These are phyloP conservation scores for Papilio xuthus DNA, from an alignment of 1,140 invertebrate genomes.

Conservation along the genomic window DNA sequence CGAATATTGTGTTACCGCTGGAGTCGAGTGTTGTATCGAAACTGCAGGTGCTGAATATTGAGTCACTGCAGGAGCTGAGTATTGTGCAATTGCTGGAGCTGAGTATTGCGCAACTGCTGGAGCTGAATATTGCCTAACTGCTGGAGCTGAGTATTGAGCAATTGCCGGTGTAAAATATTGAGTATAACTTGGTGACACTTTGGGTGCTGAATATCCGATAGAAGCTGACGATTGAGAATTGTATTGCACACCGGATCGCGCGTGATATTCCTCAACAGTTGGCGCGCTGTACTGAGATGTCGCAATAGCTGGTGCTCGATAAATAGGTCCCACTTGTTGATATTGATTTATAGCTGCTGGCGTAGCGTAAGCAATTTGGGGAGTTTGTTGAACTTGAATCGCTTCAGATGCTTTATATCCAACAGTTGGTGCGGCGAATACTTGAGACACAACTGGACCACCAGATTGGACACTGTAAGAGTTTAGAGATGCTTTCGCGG, in stretches of 20 bases:
- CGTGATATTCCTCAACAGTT: conserved; percentile 43
- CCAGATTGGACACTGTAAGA: conserved; percentile 58
- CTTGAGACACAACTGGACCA: conserved; percentile 73
- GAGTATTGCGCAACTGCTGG: conserved; percentile 43
- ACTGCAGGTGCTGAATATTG: conserved; percentile 48
- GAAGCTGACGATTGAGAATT: not conserved
- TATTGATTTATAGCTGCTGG: conserved; percentile 43
- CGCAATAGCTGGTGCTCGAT: conserved; percentile 27
- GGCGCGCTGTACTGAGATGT: conserved; percentile 45
- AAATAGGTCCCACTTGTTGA: conserved; percentile 43
- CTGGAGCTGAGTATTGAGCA: conserved; percentile 52
- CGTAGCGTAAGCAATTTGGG: conserved; percentile 45
- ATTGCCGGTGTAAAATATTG: conserved; percentile 49
- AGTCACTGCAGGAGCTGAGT: conserved; percentile 42
- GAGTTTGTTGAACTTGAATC: conserved; percentile 54
- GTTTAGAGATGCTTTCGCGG: conserved; percentile 64
- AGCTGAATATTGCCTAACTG: conserved; percentile 51
- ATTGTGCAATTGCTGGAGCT: conserved; percentile 44
- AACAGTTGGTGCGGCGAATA: conserved; percentile 64
- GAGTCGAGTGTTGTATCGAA: conserved; percentile 47
- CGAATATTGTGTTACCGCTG: conserved; percentile 50
- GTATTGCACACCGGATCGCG: conserved; percentile 29
- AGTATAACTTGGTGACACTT: conserved; percentile 47
- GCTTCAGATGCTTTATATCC: conserved; percentile 61
- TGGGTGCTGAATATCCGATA: conserved; percentile 35